phyloP scores from a whole-genome alignment of 2,113 vertebrate genomes.

The Daphoenositta chrysoptera region DNA sequence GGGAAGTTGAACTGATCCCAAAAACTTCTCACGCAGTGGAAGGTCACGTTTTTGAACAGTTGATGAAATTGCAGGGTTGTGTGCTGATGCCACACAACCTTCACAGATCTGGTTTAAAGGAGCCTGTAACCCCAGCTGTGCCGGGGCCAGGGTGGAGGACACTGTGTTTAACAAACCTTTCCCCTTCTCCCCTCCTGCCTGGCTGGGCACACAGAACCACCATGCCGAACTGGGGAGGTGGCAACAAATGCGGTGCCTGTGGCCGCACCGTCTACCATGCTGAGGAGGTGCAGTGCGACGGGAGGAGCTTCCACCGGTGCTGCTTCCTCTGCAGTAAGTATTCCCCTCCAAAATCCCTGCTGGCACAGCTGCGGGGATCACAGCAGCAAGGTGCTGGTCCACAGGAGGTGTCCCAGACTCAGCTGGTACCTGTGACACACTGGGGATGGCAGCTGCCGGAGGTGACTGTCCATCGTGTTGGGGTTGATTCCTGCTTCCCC shows the following conservation, averaged over 20 bases:
- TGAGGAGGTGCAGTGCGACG: slow-evolving; percentile 93
- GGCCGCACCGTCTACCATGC: slow-evolving; percentile 88
- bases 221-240: slow-evolving; percentile 96
- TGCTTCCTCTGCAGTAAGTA: slow-evolving; percentile 97
- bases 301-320: slow-evolving; percentile 89
- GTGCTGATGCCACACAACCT: background rate
- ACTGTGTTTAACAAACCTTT: background rate
- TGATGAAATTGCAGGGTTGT: background rate
- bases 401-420: background rate
- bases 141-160: no score
- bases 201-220: slow-evolving; percentile 9
- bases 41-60: background rate
- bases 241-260: slow-evolving; percentile 88
- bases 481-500: background rate
- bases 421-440: fast-evolving
- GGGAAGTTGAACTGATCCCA: background rate
- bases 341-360: background rate
- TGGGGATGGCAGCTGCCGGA: background rate
- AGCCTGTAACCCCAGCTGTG: background rate
- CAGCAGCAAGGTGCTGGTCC: background rate
- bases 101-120: background rate
- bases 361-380: background rate
- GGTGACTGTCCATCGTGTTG: background rate
- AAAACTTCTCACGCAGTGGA: background rate
- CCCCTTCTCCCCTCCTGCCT: background rate